Base-by-base conservation (phyloP, 2,888 invertebrate species). In the Reticulitermes lucifugus region DNA sequence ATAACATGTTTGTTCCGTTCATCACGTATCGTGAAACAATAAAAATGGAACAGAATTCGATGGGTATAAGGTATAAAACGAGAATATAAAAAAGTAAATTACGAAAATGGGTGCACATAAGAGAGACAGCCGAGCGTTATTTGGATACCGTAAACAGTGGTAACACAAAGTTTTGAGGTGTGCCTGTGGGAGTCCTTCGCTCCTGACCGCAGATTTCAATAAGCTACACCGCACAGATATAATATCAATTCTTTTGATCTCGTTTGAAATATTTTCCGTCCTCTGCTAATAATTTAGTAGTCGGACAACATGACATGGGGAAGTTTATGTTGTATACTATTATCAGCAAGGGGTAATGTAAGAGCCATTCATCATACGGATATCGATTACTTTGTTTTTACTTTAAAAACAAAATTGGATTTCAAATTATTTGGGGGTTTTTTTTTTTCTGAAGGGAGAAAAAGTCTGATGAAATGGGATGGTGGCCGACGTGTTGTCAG, bases 371-470 rank as follows among this genome's bases (percentile, higher is more conserved):
- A 46, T 77, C 77, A 77, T 46, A 46, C 46, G n/a, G 22, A 41
- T 81, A 81, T 81, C 70, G 81, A 81, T 81, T 81, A 70, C 81
- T 70, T 18, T 81, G 81, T 81, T 81, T 81, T 81, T 81, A 81
- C 81, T 81, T 81, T 81, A 43, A 81, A 81, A 81, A 81, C 81
- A 43, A 81, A 81, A 81, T 81, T 81, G 81, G 81, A 65, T 81
- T 81, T 81, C 65, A 43, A 81, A 81, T 81, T 51, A 81, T 81
- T 81, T 41, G 60, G 25, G 25, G n/a, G n/a, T n/a, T 60, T 81
- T 81, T 79, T 29, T 79, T 65, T 65, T 81, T 81, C 14, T 70
- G 41, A 46, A 59, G n/a, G 81, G 81, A n/a, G 43, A 25, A 70
- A 70, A 18, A 55, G 25, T 79, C 51, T 79, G 79, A 51, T 79